Evolutionary conservation across 2,113 vertebrate species (phyloP).

Genomic region (Sorex fumeus): DNA sequence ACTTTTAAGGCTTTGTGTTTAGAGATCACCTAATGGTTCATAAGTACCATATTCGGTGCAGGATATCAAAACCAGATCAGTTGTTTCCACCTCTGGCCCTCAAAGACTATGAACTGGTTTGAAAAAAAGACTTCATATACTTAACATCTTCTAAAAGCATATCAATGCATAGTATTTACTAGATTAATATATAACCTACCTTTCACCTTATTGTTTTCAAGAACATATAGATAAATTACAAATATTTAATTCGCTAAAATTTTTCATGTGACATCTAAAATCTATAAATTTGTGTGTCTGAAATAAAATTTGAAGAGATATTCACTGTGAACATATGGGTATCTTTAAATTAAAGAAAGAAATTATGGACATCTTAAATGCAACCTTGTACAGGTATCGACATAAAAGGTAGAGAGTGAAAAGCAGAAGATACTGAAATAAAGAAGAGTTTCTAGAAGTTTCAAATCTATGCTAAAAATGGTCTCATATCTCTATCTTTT

Average conservation of each 20-base stretch:
- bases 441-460: not conserved
- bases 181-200: not conserved
- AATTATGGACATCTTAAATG: too few species aligned
- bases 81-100: not conserved
- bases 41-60: too few species aligned
- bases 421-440: not conserved
- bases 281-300: not conserved
- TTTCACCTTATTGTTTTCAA: constrained; percentile 18
- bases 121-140: too few species aligned
- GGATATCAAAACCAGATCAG: not conserved
- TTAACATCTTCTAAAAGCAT: too few species aligned
- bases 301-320: constrained; percentile 4
- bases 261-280: too few species aligned
- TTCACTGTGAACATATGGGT: not conserved
- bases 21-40: not conserved
- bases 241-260: not conserved
- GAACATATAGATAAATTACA: not conserved
- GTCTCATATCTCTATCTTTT: not conserved
- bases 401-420: not conserved
- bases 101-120: too few species aligned
- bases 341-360: not conserved
- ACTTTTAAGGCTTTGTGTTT: not conserved
- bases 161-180: not conserved
- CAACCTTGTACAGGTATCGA: not conserved
- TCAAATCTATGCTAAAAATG: not conserved